Evolutionary conservation across 2,888 invertebrate species (phyloP).

Genomic region (Hymenopus coronatus): DNA sequence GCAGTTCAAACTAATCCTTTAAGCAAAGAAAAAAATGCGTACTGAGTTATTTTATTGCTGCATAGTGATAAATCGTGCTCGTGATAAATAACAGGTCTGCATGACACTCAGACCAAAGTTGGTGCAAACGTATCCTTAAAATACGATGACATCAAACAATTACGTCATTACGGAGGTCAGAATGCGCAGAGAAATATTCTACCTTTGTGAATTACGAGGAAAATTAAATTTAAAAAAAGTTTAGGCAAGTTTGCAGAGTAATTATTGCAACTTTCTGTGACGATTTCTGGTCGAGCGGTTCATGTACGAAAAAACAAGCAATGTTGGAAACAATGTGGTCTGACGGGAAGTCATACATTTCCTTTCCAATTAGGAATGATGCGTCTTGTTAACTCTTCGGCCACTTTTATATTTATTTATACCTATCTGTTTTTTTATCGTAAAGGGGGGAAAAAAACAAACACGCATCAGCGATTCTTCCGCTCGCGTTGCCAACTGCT

Average conservation of each 20-base stretch:
- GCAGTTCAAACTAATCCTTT: too few relatives aligned
- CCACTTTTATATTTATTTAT: slow-evolving; percentile 2
- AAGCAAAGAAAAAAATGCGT: too few relatives aligned
- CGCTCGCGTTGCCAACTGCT: neutral
- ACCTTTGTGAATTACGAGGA: neutral
- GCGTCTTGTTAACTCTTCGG: slow-evolving; percentile 15
- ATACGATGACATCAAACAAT: neutral
- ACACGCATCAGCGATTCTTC: neutral
- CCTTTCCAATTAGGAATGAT: slow-evolving; percentile 26
- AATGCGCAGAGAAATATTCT: neutral
- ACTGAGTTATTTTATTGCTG: too few relatives aligned
- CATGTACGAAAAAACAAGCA: neutral
- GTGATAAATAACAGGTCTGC: too few relatives aligned
- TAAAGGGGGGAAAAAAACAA: neutral
- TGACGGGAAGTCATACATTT: slow-evolving; percentile 23
- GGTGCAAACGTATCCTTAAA: neutral
- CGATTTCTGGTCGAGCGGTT: neutral
- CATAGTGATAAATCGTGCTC: too few relatives aligned
- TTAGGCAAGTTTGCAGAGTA: neutral
- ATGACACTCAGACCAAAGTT: neutral
- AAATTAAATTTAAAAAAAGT: neutral
- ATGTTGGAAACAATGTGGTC: neutral
- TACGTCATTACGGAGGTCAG: neutral
- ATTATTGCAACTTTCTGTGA: neutral
- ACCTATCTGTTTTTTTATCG: neutral